Base-by-base conservation (phyloP, 2,113 vertebrate genomes). In the Myiozetetes cayanensis region DNA sequence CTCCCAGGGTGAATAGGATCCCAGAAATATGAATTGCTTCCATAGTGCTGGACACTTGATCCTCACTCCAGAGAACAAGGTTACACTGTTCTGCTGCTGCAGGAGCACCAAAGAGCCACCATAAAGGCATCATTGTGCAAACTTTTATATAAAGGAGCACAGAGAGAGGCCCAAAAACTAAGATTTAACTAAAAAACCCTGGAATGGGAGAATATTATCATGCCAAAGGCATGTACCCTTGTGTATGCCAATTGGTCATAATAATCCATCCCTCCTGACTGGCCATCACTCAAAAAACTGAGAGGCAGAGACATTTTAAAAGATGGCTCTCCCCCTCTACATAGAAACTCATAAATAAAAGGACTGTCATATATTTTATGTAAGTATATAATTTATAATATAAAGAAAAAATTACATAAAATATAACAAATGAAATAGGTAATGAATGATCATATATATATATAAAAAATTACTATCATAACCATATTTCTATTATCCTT, bases 1-100 rank as follows among this genome's bases (percentile, higher is more conserved):
- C 35, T n/a, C 90, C 23, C 39, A 74, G 39, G 67, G 65, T 93
- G 78, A 95, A 91, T 2, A 93, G 58, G 75, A 87, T 31, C 71
- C 63, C 63, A 93, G 91, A 96, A 94, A 87, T 85, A 89, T 37
- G 66, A 91, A 93, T 86, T 91, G 75, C 87, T 94, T 44, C 24
- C 89, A 93, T 22, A 70, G 85, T 17, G 85, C 41, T 33, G 58
- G 89, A 66, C 28, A 96, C 82, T 85, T 7, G 91, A 97, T 85
- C 56, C 55, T 83, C 87, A 46, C 82, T 83, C 46, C 93, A 94
- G 74, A 81, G 81, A 97, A 96, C 87, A 96, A 89, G 78, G 85
- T 93, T 70, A 52, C 58, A 82, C 44, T 97, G 94, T 93, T 93
- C 70, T 31, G 46, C 63, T 84, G 80, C 65, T 43, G 73, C 86